phyloP scores from a whole-genome alignment of 2,797 vertebrate species.

The Poecilia velifera region DNA sequence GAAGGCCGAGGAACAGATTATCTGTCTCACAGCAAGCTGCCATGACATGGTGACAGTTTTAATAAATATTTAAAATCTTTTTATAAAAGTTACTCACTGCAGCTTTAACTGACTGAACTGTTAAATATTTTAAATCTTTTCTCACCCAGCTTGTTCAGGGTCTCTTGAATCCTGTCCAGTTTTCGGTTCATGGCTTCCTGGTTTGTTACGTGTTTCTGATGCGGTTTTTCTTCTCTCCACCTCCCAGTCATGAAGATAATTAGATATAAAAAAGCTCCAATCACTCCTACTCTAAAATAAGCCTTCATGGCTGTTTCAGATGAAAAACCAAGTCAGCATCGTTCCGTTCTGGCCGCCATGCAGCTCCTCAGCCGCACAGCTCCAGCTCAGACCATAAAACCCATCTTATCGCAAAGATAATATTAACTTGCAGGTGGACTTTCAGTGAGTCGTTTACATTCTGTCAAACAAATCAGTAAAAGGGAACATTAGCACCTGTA shows the following conservation, averaged over 20 bases:
- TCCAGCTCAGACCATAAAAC: background rate
- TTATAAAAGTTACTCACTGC: background rate
- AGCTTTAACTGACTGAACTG: background rate
- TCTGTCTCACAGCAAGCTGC: no score
- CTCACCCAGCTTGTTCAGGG: conserved; percentile 42
- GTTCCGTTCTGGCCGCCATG: background rate
- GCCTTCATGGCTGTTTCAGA: conserved; percentile 25
- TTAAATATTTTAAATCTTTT: background rate
- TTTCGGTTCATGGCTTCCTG: conserved; percentile 7
- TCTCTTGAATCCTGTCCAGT: conserved; percentile 43
- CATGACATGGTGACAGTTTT: no score
- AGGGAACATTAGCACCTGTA: background rate
- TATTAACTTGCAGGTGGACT: background rate
- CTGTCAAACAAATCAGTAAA: background rate
- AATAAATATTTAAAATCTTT: no score
- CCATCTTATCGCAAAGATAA: conserved; percentile 30
- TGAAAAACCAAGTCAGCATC: background rate
- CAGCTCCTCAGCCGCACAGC: background rate
- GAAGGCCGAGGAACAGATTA: no score
- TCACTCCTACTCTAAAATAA: background rate
- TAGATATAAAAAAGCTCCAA: conserved; percentile 23
- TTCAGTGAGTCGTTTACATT: background rate
- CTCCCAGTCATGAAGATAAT: background rate
- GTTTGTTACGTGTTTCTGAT: background rate
- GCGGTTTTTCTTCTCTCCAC: background rate